phyloP scores from a whole-genome alignment of 2,113 vertebrate species.

The Oreochromis tanganicae region DNA sequence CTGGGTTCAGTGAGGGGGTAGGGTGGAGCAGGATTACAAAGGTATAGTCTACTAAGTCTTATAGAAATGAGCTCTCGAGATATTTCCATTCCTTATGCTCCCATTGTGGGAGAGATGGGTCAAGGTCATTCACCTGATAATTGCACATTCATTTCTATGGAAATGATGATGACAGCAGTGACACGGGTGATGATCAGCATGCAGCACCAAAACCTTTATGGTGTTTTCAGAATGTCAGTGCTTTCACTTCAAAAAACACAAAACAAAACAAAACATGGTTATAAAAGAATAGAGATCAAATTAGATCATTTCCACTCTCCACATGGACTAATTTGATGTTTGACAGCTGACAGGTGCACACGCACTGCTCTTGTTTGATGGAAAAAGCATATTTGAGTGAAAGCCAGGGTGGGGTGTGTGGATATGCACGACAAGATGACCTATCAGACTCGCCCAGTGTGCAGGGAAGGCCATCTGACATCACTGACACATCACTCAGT shows the following conservation, averaged over 20 bases:
- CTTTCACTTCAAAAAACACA: background rate
- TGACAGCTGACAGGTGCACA: conserved; percentile 25
- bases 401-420: background rate
- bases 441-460: background rate
- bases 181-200: background rate
- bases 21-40: conserved; percentile 41
- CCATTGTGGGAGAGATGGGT: background rate
- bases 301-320: background rate
- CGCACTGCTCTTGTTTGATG: background rate
- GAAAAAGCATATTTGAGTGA: background rate
- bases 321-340: background rate
- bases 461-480: background rate
- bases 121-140: conserved; percentile 8
- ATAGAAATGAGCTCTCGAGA: conserved; percentile 23
- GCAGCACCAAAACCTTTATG: background rate
- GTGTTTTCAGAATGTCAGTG: background rate
- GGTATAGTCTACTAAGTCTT: conserved; percentile 26
- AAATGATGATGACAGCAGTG: background rate
- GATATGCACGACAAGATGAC: conserved; percentile 18
- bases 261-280: background rate
- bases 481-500: background rate
- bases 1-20: conserved; percentile 13
- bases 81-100: conserved; percentile 32
- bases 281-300: background rate
- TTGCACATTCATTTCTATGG: background rate